A percentile compares a stretch with the other conserved stretches of the same genome.
phyloP scores from a whole-genome alignment of 1,140 invertebrate genomes.

The Argopecten irradians region DNA sequence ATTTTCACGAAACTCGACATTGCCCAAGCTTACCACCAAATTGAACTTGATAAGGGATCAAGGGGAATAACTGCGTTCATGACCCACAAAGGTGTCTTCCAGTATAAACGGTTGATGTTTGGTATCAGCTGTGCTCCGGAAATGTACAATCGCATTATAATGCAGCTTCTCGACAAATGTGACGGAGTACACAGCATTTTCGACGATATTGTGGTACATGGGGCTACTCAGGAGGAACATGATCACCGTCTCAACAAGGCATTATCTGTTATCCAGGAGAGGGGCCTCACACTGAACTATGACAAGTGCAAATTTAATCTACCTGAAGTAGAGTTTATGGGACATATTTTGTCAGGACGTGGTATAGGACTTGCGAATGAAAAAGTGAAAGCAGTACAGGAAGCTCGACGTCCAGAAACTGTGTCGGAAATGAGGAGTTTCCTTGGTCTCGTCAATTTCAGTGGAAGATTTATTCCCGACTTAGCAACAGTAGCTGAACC shows the following conservation, averaged over 20 bases:
- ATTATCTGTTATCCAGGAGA: slow-evolving; percentile 44
- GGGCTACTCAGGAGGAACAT: slow-evolving; percentile 43
- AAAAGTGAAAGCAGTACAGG: slow-evolving; percentile 42
- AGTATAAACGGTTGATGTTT: slow-evolving; percentile 58
- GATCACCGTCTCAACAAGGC: slow-evolving; percentile 43
- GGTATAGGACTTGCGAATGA: slow-evolving; percentile 42
- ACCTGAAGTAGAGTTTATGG: slow-evolving; percentile 55
- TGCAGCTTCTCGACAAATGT: slow-evolving; percentile 44
- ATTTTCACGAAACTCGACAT: slow-evolving; percentile 57
- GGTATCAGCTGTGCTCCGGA: slow-evolving; percentile 53
- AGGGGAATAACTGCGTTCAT: slow-evolving; percentile 53
- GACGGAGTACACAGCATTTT: slow-evolving; percentile 49
- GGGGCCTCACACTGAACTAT: slow-evolving; percentile 53
- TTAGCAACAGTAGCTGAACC: slow-evolving; percentile 28
- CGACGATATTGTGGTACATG: slow-evolving; percentile 62
- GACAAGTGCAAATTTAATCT: slow-evolving; percentile 57
- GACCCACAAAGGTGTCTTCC: slow-evolving; percentile 47
- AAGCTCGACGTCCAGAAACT: slow-evolving; percentile 34
- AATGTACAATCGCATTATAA: slow-evolving; percentile 52
- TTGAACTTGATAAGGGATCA: slow-evolving; percentile 44
- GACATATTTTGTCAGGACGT: slow-evolving; percentile 50
- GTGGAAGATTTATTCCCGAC: slow-evolving; percentile 44
- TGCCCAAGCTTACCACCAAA: slow-evolving; percentile 52
- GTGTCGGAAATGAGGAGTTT: slow-evolving; percentile 50
- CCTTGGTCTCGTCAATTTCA: slow-evolving; percentile 56